These are phyloP conservation scores for Poecilia picta DNA, from an alignment of 2,797 vertebrate species.

Conservation along the genomic window DNA sequence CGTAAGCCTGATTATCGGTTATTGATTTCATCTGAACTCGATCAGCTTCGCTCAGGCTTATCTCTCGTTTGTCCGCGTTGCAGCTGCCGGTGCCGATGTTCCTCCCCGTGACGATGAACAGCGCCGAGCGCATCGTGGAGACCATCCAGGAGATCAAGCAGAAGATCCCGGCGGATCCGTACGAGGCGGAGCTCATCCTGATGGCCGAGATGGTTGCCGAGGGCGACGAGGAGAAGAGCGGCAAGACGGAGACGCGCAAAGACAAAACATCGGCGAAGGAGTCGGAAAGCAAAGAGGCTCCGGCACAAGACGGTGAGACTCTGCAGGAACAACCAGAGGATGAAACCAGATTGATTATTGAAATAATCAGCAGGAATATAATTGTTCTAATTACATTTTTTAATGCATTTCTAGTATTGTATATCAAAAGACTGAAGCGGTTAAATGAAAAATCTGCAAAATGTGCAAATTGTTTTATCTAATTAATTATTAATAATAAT, in stretches of 20 bases:
- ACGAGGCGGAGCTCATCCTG: conserved; percentile 94
- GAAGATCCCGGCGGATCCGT: conserved; percentile 89
- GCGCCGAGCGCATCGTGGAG: conserved; percentile 86
- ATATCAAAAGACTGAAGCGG: no score
- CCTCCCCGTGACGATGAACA: conserved; percentile 88
- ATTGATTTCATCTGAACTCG: not conserved
- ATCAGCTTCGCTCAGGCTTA: no score
- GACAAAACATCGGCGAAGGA: conserved; percentile 71
- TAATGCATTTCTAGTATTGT: no score
- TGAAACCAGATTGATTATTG: no score
- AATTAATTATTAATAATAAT: no score
- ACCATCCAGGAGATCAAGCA: conserved; percentile 92
- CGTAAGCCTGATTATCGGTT: conserved; percentile 69
- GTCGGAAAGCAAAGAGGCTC: conserved; percentile 73
- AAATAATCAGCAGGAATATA: no score
- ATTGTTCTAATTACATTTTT: no score
- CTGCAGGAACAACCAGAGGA: not conserved
- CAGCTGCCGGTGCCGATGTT: conserved; percentile 96
- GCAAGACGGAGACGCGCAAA: conserved; percentile 53
- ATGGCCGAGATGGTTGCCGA: conserved; percentile 98
- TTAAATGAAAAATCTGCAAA: no score
- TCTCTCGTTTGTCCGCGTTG: not conserved
- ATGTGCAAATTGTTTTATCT: no score
- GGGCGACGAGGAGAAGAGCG: conserved; percentile 78
- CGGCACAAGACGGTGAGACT: conserved; percentile 82